Percentiles rank a stretch among this genome's conserved stretches.
Evolutionary conservation across 2,113 vertebrate genomes (phyloP).

Genomic region (Pseudopodoces humilis): DNA sequence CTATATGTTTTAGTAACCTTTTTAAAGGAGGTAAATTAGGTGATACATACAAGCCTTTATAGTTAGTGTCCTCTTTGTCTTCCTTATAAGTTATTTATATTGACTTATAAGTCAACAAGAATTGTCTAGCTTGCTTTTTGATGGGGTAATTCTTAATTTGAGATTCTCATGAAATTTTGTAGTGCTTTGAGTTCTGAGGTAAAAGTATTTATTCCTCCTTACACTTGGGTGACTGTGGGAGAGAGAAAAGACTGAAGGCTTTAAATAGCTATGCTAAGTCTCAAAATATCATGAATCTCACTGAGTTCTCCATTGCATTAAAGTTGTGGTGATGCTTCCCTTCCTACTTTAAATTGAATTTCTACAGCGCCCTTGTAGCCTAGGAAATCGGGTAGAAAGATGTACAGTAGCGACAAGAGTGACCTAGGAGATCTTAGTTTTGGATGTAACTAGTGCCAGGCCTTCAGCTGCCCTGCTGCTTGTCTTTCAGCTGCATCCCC

Average conservation of each 20-base stretch:
- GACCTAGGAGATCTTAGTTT: neutral
- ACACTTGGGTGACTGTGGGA: neutral
- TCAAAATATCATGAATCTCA: neutral
- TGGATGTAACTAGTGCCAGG: neutral
- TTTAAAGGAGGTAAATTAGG: neutral
- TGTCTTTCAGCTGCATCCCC: neutral
- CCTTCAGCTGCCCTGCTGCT: neutral
- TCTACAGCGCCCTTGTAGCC: neutral
- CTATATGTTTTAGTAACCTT: neutral
- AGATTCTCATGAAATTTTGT: neutral
- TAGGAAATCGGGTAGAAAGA: neutral
- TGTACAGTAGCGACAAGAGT: neutral
- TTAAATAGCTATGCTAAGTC: neutral
- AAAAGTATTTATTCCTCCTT: neutral
- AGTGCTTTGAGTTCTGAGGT: neutral
- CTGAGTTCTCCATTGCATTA: neutral
- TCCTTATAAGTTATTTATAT: neutral
- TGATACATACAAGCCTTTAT: neutral
- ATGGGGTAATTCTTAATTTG: neutral
- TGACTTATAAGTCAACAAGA: too few species aligned
- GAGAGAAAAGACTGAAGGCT: neutral
- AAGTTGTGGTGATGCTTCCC: neutral
- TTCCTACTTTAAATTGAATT: neutral
- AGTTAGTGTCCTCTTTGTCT: neutral
- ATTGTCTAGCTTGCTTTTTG: neutral